Conservation (phyloP, 2,113 vertebrate species). For the Miniopterus natalensis region DNA sequence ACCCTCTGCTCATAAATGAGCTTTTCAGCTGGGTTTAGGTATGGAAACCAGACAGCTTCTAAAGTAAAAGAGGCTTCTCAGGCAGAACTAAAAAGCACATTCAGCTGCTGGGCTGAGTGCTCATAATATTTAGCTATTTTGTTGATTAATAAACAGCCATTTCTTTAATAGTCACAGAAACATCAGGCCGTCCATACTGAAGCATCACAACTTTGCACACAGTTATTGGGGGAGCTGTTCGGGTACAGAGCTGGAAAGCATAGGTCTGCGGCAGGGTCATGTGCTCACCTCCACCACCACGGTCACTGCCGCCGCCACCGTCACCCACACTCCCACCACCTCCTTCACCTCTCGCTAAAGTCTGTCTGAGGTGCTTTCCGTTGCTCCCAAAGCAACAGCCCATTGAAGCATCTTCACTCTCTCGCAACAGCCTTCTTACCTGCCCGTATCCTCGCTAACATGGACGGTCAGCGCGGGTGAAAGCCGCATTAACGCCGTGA, state of each 20-base stretch:
- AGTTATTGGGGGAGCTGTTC: not conserved
- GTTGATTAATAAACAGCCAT: not conserved
- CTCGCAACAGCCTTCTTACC: not conserved
- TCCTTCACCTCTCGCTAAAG: not conserved
- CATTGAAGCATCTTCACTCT: not conserved
- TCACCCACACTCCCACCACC: not conserved
- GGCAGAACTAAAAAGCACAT: conserved; percentile 27
- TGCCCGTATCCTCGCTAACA: not conserved
- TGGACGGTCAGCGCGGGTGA: not conserved
- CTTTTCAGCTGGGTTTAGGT: conserved; percentile 54
- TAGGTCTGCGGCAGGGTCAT: not conserved
- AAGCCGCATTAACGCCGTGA: not conserved
- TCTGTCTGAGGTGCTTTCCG: not conserved
- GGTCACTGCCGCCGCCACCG: not conserved
- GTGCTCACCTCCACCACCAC: not conserved
- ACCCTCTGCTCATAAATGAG: conserved; percentile 20
- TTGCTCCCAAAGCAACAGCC: not conserved
- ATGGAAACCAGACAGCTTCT: conserved; percentile 32
- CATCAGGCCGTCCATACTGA: not conserved
- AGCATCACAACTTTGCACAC: not conserved
- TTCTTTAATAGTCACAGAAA: not conserved
- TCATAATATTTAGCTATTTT: conserved; percentile 12
- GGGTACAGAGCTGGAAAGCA: not conserved
- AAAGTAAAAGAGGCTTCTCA: conserved; percentile 23
- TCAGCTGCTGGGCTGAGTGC: not conserved